A percentile compares a stretch with the other conserved stretches of the same genome.
These are phyloP conservation scores for Tapera naevia DNA, from an alignment of 2,797 vertebrate species.

Conservation along the genomic window DNA sequence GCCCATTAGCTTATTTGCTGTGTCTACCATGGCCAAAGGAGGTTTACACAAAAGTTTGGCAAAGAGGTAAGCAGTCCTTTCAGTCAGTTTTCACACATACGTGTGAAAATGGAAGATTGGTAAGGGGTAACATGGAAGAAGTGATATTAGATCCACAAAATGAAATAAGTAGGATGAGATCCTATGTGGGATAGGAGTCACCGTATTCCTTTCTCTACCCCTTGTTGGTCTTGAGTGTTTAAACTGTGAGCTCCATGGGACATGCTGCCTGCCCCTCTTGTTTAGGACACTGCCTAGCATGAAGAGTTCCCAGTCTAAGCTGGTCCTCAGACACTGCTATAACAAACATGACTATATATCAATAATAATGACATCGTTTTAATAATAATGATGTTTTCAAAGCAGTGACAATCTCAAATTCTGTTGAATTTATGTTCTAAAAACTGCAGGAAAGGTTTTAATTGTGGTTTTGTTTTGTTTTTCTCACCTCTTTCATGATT, in stretches of 20 bases:
- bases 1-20: background rate
- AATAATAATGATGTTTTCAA: background rate
- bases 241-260: background rate
- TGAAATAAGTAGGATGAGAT: background rate
- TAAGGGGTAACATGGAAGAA: background rate
- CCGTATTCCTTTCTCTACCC: background rate
- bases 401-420: background rate
- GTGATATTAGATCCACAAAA: background rate
- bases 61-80: background rate
- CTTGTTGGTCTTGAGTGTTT: background rate
- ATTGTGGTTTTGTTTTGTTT: slow-evolving; percentile 5
- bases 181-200: background rate
- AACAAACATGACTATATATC: background rate
- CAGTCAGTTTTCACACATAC: background rate
- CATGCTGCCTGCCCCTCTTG: background rate
- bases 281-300: background rate
- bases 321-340: background rate
- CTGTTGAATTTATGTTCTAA: background rate
- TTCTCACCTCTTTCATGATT: slow-evolving; percentile 22
- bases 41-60: background rate
- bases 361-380: background rate
- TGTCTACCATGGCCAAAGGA: background rate
- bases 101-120: background rate
- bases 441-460: slow-evolving; percentile 1
- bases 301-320: background rate